Evolutionary conservation across 2,113 vertebrate genomes (phyloP).

Genomic region (Lamprotornis superbus): DNA sequence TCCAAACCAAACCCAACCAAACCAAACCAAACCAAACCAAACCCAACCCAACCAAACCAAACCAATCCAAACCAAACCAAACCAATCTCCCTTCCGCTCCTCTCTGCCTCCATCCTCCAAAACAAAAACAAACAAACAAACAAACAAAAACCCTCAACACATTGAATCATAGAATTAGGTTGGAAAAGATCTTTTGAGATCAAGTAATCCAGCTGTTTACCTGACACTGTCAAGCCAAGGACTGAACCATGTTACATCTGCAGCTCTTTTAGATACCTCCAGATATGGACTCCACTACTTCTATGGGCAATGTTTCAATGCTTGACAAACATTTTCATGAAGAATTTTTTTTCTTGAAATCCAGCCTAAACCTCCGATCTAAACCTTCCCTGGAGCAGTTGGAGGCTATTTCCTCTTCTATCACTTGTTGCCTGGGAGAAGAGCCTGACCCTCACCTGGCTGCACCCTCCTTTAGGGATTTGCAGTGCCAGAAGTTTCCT

Average conservation of each 20-base stretch:
- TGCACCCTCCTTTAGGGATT: not conserved
- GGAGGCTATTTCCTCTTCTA: not conserved
- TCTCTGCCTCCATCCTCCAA: too few species aligned
- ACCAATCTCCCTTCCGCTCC: fast-evolving
- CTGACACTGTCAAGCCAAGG: not conserved
- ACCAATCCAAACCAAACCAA: not conserved
- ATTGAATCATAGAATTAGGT: not conserved
- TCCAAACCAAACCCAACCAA: not conserved
- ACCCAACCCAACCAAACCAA: not conserved
- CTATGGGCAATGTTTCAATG: not conserved
- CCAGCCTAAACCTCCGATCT: not conserved
- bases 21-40: not conserved
- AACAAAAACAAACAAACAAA: not conserved
- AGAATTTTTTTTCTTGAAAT: not conserved
- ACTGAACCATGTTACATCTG: not conserved
- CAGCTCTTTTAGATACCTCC: not conserved
- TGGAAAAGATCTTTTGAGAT: not conserved
- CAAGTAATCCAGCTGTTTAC: not conserved
- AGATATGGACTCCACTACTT: not conserved
- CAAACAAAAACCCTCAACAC: not conserved
- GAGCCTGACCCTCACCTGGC: fast-evolving
- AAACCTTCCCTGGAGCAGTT: not conserved
- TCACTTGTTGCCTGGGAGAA: not conserved
- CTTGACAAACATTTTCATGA: not conserved
- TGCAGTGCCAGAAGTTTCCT: not conserved